These are phyloP conservation scores for Sebastes elongatus DNA, from an alignment of 2,797 vertebrate genomes.

Conservation along the genomic window DNA sequence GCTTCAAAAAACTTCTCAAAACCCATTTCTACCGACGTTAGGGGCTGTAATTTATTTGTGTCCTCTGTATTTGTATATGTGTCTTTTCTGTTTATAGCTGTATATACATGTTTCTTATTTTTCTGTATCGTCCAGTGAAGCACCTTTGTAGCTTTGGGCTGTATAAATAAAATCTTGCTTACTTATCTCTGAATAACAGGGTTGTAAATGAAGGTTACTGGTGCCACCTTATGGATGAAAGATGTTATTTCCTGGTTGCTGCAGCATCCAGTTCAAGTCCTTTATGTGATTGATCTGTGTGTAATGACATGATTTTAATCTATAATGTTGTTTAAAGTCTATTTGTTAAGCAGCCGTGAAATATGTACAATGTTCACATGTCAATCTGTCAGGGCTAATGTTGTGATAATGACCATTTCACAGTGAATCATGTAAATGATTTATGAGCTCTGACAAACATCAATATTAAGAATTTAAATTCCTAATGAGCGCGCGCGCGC, in stretches of 20 bases:
- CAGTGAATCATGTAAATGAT: not conserved
- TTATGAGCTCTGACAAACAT: not conserved
- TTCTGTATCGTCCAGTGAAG: not conserved
- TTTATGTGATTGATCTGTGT: not conserved
- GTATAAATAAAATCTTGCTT: too few species aligned
- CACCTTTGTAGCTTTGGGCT: not conserved
- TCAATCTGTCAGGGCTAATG: not conserved
- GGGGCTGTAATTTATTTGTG: not conserved
- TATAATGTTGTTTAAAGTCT: not conserved
- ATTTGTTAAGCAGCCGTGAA: not conserved
- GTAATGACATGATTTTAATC: not conserved
- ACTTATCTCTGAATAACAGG: not conserved
- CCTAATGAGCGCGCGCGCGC: not conserved
- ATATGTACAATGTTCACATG: not conserved
- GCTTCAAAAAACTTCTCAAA: not conserved
- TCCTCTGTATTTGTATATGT: not conserved
- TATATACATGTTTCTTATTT: not conserved
- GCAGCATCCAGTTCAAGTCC: not conserved
- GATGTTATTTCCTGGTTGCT: not conserved
- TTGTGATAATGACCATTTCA: not conserved
- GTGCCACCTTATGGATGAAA: slow-evolving; percentile 45
- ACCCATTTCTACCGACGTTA: not conserved
- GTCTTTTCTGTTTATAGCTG: not conserved
- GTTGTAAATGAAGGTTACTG: not conserved
- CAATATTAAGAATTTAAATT: not conserved